Evolutionary conservation across 2,113 vertebrate species (phyloP).

Genomic region (Vidua chalybeata): DNA sequence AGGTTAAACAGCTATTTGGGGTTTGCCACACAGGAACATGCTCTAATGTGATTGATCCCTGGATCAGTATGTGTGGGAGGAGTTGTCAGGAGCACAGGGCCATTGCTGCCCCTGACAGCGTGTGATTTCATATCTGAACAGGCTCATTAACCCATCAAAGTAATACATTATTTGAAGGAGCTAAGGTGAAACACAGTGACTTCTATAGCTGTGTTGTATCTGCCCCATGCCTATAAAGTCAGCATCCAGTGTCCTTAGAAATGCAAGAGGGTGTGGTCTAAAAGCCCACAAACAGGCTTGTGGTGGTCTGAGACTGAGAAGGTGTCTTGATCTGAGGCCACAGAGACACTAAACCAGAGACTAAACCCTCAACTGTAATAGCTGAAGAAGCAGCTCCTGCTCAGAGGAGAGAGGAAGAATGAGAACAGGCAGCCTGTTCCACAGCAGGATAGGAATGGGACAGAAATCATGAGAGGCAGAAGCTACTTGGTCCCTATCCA

Average conservation of each 20-base stretch:
- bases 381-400: background rate
- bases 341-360: background rate
- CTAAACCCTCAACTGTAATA: background rate
- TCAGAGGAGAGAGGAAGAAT: background rate
- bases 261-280: background rate
- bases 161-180: background rate
- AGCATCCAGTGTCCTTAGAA: background rate
- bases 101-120: background rate
- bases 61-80: background rate
- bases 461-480: rapidly evolving
- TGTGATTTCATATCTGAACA: background rate
- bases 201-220: background rate
- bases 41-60: background rate
- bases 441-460: background rate
- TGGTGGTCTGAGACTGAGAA: background rate
- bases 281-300: background rate
- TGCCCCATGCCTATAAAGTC: background rate
- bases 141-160: background rate
- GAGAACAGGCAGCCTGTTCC: background rate
- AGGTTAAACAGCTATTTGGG: background rate
- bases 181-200: background rate
- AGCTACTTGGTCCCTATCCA: background rate
- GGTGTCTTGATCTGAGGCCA: background rate
- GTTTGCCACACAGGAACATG: background rate
- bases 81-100: background rate